Percentiles rank a stretch among this genome's conserved stretches.
phyloP scores from a whole-genome alignment of 2,113 vertebrate species.

The Junco hyemalis region DNA sequence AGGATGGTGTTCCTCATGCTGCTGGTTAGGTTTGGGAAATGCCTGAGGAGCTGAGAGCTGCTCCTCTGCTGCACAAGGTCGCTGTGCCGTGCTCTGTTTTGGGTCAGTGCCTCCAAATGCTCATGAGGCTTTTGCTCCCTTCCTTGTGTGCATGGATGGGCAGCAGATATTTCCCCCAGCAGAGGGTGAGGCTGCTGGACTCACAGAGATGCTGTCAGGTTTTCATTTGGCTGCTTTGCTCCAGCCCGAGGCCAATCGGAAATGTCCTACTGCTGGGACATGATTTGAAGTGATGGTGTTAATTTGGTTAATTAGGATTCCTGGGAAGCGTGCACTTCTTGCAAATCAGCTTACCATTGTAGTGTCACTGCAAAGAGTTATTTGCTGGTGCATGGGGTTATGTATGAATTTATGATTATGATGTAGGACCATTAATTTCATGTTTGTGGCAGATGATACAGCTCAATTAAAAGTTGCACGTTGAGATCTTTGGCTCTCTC shows the following conservation, averaged over 20 bases:
- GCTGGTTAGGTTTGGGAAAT: neutral
- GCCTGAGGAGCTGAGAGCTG: neutral
- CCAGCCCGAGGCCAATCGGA: conserved; percentile 63
- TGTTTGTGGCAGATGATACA: conserved; percentile 63
- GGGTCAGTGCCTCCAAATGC: neutral
- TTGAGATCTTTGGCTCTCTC: conserved; percentile 11
- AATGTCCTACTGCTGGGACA: conserved; percentile 67
- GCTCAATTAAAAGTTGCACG: conserved; percentile 54
- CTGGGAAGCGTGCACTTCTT: conserved; percentile 46
- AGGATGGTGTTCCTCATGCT: neutral
- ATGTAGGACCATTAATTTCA: conserved; percentile 70
- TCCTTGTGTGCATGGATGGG: neutral
- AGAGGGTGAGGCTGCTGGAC: neutral
- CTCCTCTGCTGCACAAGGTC: fast-evolving
- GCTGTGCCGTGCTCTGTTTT: fast-evolving
- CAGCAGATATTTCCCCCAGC: neutral
- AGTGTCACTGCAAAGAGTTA: conserved; percentile 56
- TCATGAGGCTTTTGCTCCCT: neutral
- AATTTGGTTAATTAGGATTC: conserved; percentile 77
- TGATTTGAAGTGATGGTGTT: conserved; percentile 76
- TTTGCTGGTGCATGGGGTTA: conserved; percentile 62
- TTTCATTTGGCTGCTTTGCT: conserved; percentile 63
- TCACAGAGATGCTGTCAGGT: neutral
- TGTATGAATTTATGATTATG: conserved; percentile 72
- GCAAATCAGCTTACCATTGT: conserved; percentile 69